Base-by-base conservation (phyloP, 1,140 invertebrate species). In the Apis cerana region DNA sequence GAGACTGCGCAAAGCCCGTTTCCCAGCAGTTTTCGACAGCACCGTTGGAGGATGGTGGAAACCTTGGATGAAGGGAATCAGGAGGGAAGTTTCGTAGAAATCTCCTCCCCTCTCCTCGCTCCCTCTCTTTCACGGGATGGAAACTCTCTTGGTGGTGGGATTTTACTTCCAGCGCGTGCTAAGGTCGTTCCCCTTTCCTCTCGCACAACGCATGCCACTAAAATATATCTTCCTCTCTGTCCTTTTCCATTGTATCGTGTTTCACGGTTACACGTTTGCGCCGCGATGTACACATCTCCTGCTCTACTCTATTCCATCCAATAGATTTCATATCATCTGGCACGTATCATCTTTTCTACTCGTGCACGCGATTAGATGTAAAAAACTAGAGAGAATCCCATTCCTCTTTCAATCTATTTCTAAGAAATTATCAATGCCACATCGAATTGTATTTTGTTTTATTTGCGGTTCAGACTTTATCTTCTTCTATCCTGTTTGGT, bases 1-100 rank as follows among this genome's bases (percentile, higher is more conserved):
- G 82, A 84, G 77, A 75, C 69, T 84, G 79, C 79, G 79, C 82
- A 81, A 65, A 78, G 52, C 56, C 23, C 74, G 33, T 33, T 33
- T 33, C 13, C 75, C 56, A 61, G 33, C n/a, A 27, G 1, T 77
- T 64, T 43, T 43, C 59, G 75, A 75, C 75, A 83, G 33, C 23
- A 5, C 61, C 17, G 27, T 7, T 23, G 2, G 62, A 64, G 78
- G 77, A 54, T 23, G 2, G 62, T 56, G 78, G 77, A 54, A 71
- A 62, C 64, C 23, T 71, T 75, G 19, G 33, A 79, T 27, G 80
- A 52, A 50, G 64, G 59, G 48, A 69, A 71, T n/a, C 21, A 48
- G 65, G 71, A 33, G 71, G 65, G 62, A 33, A 58, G 4, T 74
- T 70, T 78, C 83, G 75, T 72, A 80, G 74, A 62, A 69, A 80